Conservation (phyloP, 1,140 invertebrate species). For the Drosophila asahinai region DNA sequence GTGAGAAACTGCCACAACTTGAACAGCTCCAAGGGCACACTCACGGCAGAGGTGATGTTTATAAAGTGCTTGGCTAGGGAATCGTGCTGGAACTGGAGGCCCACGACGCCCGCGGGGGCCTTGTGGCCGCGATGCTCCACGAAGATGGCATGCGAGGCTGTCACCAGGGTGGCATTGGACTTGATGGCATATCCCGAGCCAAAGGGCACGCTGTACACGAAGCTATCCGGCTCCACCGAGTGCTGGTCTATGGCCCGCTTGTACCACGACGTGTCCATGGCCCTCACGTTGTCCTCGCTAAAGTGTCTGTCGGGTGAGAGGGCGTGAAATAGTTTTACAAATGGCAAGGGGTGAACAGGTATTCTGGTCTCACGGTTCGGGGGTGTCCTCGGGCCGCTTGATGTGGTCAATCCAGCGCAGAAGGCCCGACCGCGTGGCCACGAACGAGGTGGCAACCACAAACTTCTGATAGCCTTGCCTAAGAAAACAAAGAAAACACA, state of each 20-base stretch:
- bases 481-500: slow-evolving; percentile 84
- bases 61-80: slow-evolving; percentile 93
- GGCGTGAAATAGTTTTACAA: background rate
- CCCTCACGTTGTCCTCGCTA: slow-evolving; percentile 91
- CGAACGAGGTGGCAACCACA: slow-evolving; percentile 92
- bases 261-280: slow-evolving; percentile 96
- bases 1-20: background rate
- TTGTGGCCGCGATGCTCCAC: slow-evolving; percentile 93
- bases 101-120: slow-evolving; percentile 95
- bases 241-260: slow-evolving; percentile 96
- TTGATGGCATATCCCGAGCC: slow-evolving; percentile 89
- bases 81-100: slow-evolving; percentile 93
- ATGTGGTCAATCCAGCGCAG: slow-evolving; percentile 93
- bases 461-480: slow-evolving; percentile 95
- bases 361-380: slow-evolving; percentile 87
- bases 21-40: slow-evolving; percentile 27
- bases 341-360: background rate
- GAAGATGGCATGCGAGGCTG: slow-evolving; percentile 96
- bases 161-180: slow-evolving; percentile 89
- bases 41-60: slow-evolving; percentile 93
- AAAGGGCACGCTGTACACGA: slow-evolving; percentile 96
- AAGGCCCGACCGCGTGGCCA: slow-evolving; percentile 95
- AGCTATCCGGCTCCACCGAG: slow-evolving; percentile 93
- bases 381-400: slow-evolving; percentile 86
- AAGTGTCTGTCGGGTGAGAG: slow-evolving; percentile 88